Conservation (phyloP, 92 coral and sea anemone species). For the Pocillopora meandrina region DNA sequence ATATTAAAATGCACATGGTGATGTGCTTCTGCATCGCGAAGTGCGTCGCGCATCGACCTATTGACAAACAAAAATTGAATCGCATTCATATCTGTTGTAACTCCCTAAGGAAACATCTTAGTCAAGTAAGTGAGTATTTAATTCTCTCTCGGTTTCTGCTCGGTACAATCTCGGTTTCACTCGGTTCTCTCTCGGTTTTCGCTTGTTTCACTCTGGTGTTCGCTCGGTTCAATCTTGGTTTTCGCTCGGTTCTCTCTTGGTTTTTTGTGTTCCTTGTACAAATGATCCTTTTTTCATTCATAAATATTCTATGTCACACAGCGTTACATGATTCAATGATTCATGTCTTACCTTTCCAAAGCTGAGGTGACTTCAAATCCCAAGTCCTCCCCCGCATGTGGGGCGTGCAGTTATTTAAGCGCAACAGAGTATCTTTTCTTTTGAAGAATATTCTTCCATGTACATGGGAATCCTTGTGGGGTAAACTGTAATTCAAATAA, state of each 20-base stretch:
- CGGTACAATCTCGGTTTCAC: too few species aligned
- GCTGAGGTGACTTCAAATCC: neutral
- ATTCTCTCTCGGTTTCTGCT: too few species aligned
- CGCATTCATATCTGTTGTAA: too few species aligned
- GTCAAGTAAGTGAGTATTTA: too few species aligned
- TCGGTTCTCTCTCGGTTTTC: too few species aligned
- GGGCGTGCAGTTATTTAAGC: neutral
- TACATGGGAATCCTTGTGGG: neutral
- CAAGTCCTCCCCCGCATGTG: neutral
- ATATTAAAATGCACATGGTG: neutral
- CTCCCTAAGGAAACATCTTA: too few species aligned
- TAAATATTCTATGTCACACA: neutral
- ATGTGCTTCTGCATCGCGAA: neutral
- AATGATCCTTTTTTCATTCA: too few species aligned
- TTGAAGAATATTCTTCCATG: neutral
- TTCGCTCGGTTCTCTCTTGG: too few species aligned
- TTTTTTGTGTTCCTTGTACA: too few species aligned
- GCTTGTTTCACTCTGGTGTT: too few species aligned
- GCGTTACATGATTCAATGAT: neutral
- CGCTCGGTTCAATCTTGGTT: too few species aligned
- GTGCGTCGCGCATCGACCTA: neutral
- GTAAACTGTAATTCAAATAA: neutral
- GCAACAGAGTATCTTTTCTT: neutral
- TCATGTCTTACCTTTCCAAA: neutral
- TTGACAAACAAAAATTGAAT: too few species aligned